Base-by-base conservation (phyloP, 2,888 invertebrate genomes). In the Frankliniella fusca region DNA sequence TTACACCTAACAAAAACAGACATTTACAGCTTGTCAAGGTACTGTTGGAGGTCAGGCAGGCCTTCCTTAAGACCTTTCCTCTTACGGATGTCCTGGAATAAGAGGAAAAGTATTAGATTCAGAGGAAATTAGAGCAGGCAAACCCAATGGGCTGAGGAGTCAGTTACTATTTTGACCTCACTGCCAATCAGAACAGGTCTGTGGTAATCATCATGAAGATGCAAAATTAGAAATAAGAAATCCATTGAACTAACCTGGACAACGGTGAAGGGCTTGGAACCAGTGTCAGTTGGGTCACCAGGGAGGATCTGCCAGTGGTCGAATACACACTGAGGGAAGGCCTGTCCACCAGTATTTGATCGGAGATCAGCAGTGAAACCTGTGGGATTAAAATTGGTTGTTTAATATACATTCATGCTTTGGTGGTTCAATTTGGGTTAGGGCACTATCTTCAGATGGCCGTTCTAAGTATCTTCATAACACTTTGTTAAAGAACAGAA, bases 281-380 rank as follows among this genome's bases (percentile, higher is more conserved):
- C 90, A 28, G 90, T 82, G 86, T 99, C 98, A 88, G 93, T 90
- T 85, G 98, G 98, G 89, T 99, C 97, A 86, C 99, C 99, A 84
- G 97, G 97, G 88, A 99, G 92, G 84, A 98, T 90, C 90, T 99
- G 97, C 99, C 99, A 99, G 90, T 99, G 99, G 90, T 99, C 99
- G 90, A 99, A 99, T 88, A 99, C 99, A 90, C 98, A 99, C 91
- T 99, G 99, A 87, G 99, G 99, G 95, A 99, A 99, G 86, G 99
- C 99, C 90, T 99, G 98, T 79, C 99, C 99, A 85, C 98, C 98
- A 84, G 99, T 99, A 90, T 97, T 96, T 86, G 91, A 91, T 87
- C 99, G 95, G 86, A 99, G 92, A 90, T 99, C 98, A 86, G 98
- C 98, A 83, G 99, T 99, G 92, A 99, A 99, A 84, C 92, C 91